Evolutionary conservation across 2,113 vertebrate species (phyloP), one percentile per base, ranked within the genome.

Genomic region (Thalassarche chlororhynchos): DNA sequence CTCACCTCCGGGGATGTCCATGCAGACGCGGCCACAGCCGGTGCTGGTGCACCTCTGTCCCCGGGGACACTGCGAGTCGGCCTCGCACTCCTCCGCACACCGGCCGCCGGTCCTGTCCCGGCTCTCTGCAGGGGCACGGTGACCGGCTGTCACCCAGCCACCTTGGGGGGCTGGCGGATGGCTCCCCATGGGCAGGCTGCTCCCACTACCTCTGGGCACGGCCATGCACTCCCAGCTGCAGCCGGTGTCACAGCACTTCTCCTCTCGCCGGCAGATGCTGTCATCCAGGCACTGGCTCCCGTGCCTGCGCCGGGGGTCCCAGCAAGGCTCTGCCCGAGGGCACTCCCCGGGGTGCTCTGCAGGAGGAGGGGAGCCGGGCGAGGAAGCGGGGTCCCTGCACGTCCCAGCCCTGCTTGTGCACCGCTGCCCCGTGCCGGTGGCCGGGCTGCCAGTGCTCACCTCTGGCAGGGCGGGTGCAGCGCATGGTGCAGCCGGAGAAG

Each of bases 211-310:
- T 94, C 13, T 38, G 74, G 77, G 84, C 61, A 97, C 10, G 5
- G 87, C 52, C 44, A 69, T 3, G 18, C 96, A 96, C 23, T 60
- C 32, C 77, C 91, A 84, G 91, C 32, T 6, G 4, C 97, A 97
- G 81, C 97, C 94, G 0, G 78, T 87, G 89, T 91, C 19, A 2
- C 97, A 97, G 91, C 97, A 97, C 82, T 97, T 97, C 91, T 97
- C 77, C 12, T 57, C 69, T 8, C 34, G 47, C 62, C 1, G 6
- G 87, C 97, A 97, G 26, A 34, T 9, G 0, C 82, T 80, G 92
- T 97, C 96, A 3, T 95, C 97, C 88, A 96, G 49, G 84, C 96
- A 97, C 40, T 2, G 84, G 54, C 47, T 94, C 47, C n/a, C 0
- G 0, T 1, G 89, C 47, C 77, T 38, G 38, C 14, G 76, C n/a